Conservation (phyloP, 2,797 vertebrate genomes). For the Tapirus indicus region DNA sequence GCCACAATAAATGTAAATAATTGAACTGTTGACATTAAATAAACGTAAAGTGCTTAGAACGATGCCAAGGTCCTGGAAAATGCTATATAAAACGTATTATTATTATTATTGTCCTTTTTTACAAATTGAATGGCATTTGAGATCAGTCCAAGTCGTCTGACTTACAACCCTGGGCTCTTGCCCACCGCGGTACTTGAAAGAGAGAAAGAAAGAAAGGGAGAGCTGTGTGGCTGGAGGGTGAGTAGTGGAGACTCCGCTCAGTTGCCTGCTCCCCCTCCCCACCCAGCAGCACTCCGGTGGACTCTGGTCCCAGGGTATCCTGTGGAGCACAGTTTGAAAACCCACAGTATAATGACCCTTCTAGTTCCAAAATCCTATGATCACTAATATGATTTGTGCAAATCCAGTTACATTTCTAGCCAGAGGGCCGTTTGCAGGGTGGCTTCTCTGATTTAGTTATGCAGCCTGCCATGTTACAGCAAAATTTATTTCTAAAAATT, state of each 20-base stretch:
- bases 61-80: background rate
- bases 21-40: background rate
- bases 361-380: background rate
- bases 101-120: background rate
- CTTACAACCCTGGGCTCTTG: background rate
- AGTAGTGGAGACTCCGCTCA: too few species aligned
- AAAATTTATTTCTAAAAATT: background rate
- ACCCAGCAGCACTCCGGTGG: too few species aligned
- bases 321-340: background rate
- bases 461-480: background rate
- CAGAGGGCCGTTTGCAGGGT: background rate
- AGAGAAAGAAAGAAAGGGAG: background rate
- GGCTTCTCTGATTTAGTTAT: background rate
- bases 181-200: background rate
- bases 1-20: background rate
- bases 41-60: background rate
- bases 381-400: background rate
- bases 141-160: background rate
- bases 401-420: background rate
- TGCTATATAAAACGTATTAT: background rate
- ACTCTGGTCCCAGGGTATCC: background rate
- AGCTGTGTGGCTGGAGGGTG: background rate
- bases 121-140: background rate
- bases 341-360: background rate
- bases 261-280: accelerated